Conservation (phyloP, 2,113 vertebrate genomes). For the Sapajus apella region DNA sequence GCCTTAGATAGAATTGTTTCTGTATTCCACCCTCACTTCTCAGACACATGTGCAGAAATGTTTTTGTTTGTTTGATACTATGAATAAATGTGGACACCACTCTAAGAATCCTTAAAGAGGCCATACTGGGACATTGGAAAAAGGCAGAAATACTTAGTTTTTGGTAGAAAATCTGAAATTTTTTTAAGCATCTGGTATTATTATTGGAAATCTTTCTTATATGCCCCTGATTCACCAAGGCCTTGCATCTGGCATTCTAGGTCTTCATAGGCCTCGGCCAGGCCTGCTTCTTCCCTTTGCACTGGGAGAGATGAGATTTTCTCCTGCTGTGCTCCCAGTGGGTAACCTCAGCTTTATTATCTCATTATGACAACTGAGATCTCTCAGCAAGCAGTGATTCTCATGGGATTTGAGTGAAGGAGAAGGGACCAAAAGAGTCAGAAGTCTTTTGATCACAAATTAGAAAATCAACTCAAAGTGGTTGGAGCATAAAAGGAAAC, state of each 20-base stretch:
- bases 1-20: not conserved
- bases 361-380: not conserved
- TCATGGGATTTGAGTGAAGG: not conserved
- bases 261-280: not conserved
- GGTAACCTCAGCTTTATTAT: not conserved
- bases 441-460: not conserved
- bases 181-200: not conserved
- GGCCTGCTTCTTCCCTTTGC: not conserved
- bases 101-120: not conserved
- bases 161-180: not conserved
- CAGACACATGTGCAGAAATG: not conserved
- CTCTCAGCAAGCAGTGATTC: fast-evolving
- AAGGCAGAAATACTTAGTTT: not conserved
- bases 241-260: not conserved
- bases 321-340: not conserved
- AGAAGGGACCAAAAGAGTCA: not conserved
- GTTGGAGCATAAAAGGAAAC: not conserved
- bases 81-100: not conserved
- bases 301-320: not conserved
- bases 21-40: not conserved
- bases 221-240: not conserved
- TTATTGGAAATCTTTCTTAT: not conserved
- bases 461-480: not conserved
- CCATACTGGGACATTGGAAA: not conserved
- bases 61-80: not conserved